Conservation (phyloP, 2,113 vertebrate genomes). For the Microtus richardsoni region DNA sequence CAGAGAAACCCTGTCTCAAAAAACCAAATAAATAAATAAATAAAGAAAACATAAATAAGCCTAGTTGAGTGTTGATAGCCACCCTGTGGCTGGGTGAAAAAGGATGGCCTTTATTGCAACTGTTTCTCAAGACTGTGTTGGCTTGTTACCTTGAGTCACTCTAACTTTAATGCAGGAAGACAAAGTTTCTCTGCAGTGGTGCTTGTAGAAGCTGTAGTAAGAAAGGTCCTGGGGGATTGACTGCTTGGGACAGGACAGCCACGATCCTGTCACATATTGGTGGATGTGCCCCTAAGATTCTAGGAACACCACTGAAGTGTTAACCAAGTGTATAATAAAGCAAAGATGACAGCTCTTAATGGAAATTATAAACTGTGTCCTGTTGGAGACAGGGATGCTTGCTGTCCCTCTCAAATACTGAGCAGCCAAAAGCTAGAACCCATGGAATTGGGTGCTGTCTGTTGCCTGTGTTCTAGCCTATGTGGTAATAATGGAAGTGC, state of each 20-base stretch:
- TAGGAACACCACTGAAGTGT: neutral
- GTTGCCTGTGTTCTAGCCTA: neutral
- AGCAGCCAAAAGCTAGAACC: neutral
- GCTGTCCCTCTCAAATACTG: neutral
- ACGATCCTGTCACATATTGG: neutral
- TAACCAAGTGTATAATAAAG: neutral
- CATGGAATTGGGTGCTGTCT: accelerated
- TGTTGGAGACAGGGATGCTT: neutral
- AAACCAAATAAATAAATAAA: no score
- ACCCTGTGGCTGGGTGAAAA: neutral
- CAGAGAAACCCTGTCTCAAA: no score
- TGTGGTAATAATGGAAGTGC: neutral
- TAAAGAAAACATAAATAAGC: slow-evolving; percentile 23
- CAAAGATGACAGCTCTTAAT: neutral
- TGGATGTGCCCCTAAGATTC: neutral
- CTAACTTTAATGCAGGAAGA: neutral
- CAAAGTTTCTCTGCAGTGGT: neutral
- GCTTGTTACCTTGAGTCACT: neutral
- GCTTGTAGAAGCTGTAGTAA: neutral
- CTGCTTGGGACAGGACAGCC: neutral
- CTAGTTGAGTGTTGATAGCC: neutral
- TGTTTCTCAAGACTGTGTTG: neutral
- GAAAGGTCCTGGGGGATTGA: neutral
- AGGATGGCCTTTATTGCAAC: neutral
- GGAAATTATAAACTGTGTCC: neutral